Evolutionary conservation across 2,888 invertebrate genomes (phyloP), one percentile per base, ranked within the genome.

Genomic region (Poecilobothrus nobilitatus): DNA sequence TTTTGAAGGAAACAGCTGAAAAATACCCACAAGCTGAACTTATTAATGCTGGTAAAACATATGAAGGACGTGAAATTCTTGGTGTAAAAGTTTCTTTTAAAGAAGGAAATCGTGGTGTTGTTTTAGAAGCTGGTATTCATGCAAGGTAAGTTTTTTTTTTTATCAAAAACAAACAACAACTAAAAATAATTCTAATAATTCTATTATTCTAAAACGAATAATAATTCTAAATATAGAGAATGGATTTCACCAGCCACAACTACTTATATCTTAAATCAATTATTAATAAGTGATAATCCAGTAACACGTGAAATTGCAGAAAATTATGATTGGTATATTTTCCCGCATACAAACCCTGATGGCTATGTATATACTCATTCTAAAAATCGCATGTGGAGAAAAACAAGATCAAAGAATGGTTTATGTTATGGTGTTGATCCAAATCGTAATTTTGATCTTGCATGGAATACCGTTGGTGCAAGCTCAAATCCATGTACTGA

Each of bases 321-420:
- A 67, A 83, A 83, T 44, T 86, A 84, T 74, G 89, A 89, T 72
- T 92, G 90, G 89, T 89, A 91, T 76, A 84, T 92, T 69, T 84
- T 92, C 71, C 91, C 92, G 0, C 82, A 88, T 21, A 79, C 88
- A 33, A 92, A 92, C 77, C 91, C 91, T 12, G 92, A 93, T 81
- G 92, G 92, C 2, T 90, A 86, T 74, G 87, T 85, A 53, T 89
- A 86, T 77, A 86, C 89, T 0, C 89, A 90, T 74, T 84, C 85
- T 5, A 79, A 77, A 20, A 87, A 86, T 64, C 84, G 89, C 63
- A 72, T 87, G 68, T 90, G 90, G 90, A 78, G 86, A 22, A 89
- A 90, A 75, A 89, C 88, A 8, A 82, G 89, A 66, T 80, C 82
- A 67, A 84, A 81, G 1, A 78, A 76, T 0, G 70, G 73, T 15